Evolutionary conservation across 2,797 vertebrate species (phyloP), one percentile per base, ranked within the genome.

Genomic region (Melanotaenia boesemani): DNA sequence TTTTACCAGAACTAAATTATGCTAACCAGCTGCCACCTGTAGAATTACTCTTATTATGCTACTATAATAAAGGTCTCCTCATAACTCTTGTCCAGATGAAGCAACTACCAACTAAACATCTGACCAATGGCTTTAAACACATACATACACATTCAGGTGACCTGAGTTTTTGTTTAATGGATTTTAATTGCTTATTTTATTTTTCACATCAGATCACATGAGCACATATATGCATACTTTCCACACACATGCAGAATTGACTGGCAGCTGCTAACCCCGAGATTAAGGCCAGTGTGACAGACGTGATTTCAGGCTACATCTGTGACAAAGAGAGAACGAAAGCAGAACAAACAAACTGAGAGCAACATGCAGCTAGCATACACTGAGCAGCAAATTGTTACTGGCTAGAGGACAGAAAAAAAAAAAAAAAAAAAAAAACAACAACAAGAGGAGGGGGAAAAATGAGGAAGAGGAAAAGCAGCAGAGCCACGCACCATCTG

Each of bases 211-310:
- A 72, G 73, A 87, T 71, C 70, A 63, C 37, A 59, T 70, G 63
- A 28, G 44, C n/a, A 56, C 59, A 46, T 12, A 52, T 3, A 62
- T 70, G 2, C 46, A 36, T 55, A 37, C 28, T 9, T 20, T 36
- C 71, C 13, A 18, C 52, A 57, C 64, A 55, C 64, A 56, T 69
- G 71, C 62, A 80, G 37, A 80, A 60, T 79, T 70, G 67, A 82
- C 68, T 36, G 72, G 89, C 91, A 92, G 90, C 89, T 92, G 91
- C 88, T 90, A 83, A 86, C 87, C 86, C 80, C 0, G 74, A 90
- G 90, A 93, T 92, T 93, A 92, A 90, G 89, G 89, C 86, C 91
- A 89, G 85, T 76, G 88, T 85, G 87, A 90, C 89, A 82, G 87
- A 91, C 86, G 70, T 81, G 86, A 90, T 92, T 90, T 90, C 80